Percentiles rank a stretch among this genome's conserved stretches.
Evolutionary conservation across 2,888 invertebrate genomes (phyloP).

Genomic region (Acleris holmiana): DNA sequence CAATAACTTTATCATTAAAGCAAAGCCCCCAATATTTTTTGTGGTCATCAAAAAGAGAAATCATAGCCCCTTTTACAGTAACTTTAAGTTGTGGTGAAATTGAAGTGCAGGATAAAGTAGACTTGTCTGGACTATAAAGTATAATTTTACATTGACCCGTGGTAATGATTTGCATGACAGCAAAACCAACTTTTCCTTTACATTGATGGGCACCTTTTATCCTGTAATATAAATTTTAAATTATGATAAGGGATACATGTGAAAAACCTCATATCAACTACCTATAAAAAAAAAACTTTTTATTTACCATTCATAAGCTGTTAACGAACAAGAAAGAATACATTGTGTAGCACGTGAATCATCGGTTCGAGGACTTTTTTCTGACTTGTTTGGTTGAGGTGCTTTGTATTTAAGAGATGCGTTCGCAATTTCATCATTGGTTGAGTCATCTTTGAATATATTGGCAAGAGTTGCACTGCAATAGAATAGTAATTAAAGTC

Average conservation of each 20-base stretch:
- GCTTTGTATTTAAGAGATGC: conserved; percentile 58
- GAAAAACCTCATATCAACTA: not conserved
- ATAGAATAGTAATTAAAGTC: conserved; percentile 33
- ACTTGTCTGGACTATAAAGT: conserved; percentile 71
- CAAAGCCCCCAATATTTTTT: conserved; percentile 71
- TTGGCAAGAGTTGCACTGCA: conserved; percentile 71
- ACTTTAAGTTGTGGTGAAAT: conserved; percentile 57
- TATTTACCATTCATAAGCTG: conserved; percentile 72
- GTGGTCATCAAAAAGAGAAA: conserved; percentile 69
- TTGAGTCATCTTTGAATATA: conserved; percentile 70
- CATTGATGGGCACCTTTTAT: conserved; percentile 16
- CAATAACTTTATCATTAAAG: conserved; percentile 58
- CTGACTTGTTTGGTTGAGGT: conserved; percentile 53
- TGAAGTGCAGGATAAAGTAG: conserved; percentile 61
- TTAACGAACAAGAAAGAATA: conserved; percentile 65
- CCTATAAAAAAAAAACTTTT: not conserved
- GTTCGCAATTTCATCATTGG: conserved; percentile 13
- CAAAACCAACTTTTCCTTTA: conserved; percentile 64
- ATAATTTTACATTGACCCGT: conserved; percentile 59
- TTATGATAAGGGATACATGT: not conserved
- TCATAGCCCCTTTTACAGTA: conserved; percentile 57
- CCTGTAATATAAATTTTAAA: conserved; percentile 9
- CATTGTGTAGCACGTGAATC: conserved; percentile 60
- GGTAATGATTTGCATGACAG: conserved; percentile 64
- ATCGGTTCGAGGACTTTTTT: conserved; percentile 46